Base-by-base conservation (phyloP, 1,140 invertebrate genomes). In the Geopemphigus sp. region DNA sequence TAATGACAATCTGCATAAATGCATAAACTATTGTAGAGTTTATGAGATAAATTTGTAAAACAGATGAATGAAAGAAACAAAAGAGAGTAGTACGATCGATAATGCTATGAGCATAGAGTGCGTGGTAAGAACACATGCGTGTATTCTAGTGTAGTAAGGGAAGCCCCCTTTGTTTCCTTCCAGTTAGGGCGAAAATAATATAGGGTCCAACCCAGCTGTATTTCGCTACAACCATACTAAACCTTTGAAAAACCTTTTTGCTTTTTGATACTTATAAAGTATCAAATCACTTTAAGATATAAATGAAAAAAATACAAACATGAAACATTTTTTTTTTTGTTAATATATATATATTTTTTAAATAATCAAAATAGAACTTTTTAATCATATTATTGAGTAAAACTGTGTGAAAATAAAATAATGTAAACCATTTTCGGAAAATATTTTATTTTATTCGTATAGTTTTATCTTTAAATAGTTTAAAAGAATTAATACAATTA, bases 161-260 rank as follows among this genome's bases (percentile, higher is more conserved):
- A 78, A 78, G 74, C 22, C 74, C 57, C 74, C 39, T 78, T 78
- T 61, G 57, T 78, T 78, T 78, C 57, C 74, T 78, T 59, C 19
- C 45, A 78, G 74, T 78, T 78, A 78, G 74, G 74, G 74, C 57
- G 74, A 78, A 63, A 22, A 61, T 59, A 76, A 50, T 61, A 24
- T 78, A 78, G 74, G 74, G 74, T 61, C 57, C 57, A 39, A 24
- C 22, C 5, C 74, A 78, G 57, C 45, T 78, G 74, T 78, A 78
- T 78, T 63, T 63, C 22, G 57, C 45, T 12, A 26, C 74, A 78
- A 61, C 74, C 57, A 57, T 22, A 74, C 72, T 74, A 74, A 59
- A 50, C 57, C 32, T 50, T 76, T 59, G 50, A 78, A 68, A 78
- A 61, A 61, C 19, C 68, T 53, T 72, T 72, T 29, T 54, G 22